Conservation (phyloP, 1,140 invertebrate genomes). For the Laupala kohalensis region DNA sequence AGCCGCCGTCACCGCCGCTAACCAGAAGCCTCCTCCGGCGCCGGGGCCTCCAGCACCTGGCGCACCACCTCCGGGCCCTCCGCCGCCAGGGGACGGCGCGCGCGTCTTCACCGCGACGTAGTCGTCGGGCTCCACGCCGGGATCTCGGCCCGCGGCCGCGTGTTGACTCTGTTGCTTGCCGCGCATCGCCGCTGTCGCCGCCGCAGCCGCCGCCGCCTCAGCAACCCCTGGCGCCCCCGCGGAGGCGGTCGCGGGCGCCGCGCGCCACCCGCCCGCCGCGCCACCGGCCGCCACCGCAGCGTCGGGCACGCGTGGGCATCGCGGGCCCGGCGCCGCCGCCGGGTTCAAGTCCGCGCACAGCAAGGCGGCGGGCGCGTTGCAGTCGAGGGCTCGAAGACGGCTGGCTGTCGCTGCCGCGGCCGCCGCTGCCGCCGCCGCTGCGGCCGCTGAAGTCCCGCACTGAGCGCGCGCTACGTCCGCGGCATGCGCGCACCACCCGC, state of each 20-base stretch:
- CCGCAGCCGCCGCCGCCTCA: too few species aligned
- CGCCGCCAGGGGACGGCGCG: slow-evolving; percentile 33
- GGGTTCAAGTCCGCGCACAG: slow-evolving; percentile 17
- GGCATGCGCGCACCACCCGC: slow-evolving; percentile 13
- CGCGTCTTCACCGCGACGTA: slow-evolving; percentile 28
- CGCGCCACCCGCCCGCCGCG: slow-evolving; percentile 23
- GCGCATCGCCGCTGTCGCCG: slow-evolving; percentile 23
- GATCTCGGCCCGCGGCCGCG: not conserved
- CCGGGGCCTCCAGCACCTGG: slow-evolving; percentile 21
- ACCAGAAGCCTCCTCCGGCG: slow-evolving; percentile 31
- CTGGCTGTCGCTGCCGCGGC: slow-evolving; percentile 16
- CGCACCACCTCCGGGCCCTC: slow-evolving; percentile 26
- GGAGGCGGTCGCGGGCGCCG: slow-evolving; percentile 17
- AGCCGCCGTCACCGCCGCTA: slow-evolving; percentile 36
- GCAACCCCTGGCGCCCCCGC: slow-evolving; percentile 1
- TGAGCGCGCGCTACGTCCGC: slow-evolving; percentile 28
- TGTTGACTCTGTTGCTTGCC: slow-evolving; percentile 23
- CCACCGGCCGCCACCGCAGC: slow-evolving; percentile 20
- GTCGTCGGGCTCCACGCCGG: slow-evolving; percentile 25
- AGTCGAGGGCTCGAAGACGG: slow-evolving; percentile 21
- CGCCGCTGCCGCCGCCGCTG: slow-evolving; percentile 1
- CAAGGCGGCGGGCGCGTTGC: slow-evolving; percentile 21
- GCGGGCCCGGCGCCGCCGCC: slow-evolving; percentile 22
- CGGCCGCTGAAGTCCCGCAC: slow-evolving; percentile 15
- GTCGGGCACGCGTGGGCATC: slow-evolving; percentile 20